A percentile compares a stretch with the other conserved stretches of the same genome.
phyloP scores from a whole-genome alignment of 2,113 vertebrate species.

The Sceloporus undulatus region DNA sequence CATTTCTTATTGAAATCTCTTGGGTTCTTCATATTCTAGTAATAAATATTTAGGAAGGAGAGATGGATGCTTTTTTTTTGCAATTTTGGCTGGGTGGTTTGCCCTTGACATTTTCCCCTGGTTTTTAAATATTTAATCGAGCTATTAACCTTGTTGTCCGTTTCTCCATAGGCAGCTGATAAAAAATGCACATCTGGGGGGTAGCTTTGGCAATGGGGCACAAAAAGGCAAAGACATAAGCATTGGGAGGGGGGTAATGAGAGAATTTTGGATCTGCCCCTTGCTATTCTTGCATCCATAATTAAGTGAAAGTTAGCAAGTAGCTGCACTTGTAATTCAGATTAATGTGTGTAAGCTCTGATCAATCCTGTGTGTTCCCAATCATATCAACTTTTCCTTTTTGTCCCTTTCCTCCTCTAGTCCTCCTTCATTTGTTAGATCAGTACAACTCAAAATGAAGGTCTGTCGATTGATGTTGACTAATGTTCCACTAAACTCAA shows the following conservation, averaged over 20 bases:
- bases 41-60: constrained; percentile 70
- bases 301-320: background rate
- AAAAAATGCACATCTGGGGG: constrained; percentile 28
- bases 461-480: too few species aligned
- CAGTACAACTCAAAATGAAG: too few species aligned
- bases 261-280: background rate
- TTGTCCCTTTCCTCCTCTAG: too few species aligned
- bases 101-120: constrained; percentile 69
- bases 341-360: background rate
- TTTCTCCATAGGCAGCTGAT: constrained; percentile 54
- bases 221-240: background rate
- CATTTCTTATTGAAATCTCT: constrained; percentile 44
- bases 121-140: constrained; percentile 68
- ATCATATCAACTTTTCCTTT: too few species aligned
- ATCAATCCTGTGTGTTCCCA: background rate
- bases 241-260: background rate
- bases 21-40: constrained; percentile 51
- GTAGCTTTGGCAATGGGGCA: constrained; percentile 18
- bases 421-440: too few species aligned
- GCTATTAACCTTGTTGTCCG: constrained; percentile 67
- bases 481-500: too few species aligned
- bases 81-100: constrained; percentile 46
- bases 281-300: background rate
- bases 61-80: constrained; percentile 45
- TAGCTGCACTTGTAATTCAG: background rate